These are phyloP conservation scores for Colaptes auratus DNA, from an alignment of 2,113 vertebrate species.

Conservation along the genomic window DNA sequence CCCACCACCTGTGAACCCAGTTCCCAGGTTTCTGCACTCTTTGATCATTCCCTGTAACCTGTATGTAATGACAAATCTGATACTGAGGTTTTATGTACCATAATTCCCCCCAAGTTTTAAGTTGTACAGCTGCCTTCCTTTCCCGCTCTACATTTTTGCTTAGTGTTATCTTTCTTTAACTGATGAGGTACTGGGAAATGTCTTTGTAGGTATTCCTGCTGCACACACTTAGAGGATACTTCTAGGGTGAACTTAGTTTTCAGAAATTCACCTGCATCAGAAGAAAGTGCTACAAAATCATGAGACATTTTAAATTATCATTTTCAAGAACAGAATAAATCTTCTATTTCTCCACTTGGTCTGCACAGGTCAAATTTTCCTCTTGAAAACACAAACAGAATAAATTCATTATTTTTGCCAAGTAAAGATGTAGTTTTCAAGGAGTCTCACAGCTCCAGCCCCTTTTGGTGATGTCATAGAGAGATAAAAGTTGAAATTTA, in stretches of 20 bases:
- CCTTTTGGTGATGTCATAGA: not conserved
- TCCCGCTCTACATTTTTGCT: not conserved
- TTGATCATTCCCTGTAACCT: not conserved
- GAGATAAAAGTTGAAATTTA: not conserved
- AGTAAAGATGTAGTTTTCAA: not conserved
- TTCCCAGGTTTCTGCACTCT: not conserved
- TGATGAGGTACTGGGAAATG: not conserved
- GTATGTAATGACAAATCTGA: not conserved
- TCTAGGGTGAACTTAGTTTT: not conserved
- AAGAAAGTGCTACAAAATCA: not conserved
- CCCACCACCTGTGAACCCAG: not conserved
- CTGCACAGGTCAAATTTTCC: not conserved
- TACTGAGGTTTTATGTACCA: not conserved
- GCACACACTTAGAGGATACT: not conserved
- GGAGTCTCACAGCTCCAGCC: not conserved
- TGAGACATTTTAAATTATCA: not conserved
- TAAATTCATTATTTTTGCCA: not conserved
- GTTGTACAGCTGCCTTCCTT: not conserved
- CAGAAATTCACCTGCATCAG: not conserved
- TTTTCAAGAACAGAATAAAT: not conserved
- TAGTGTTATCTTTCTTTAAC: not conserved
- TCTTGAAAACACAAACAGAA: not conserved
- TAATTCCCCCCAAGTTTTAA: not conserved
- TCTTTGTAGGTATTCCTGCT: not conserved
- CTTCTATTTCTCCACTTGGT: not conserved